Evolutionary conservation across 2,797 vertebrate species (phyloP).

Genomic region (Coendou prehensilis): DNA sequence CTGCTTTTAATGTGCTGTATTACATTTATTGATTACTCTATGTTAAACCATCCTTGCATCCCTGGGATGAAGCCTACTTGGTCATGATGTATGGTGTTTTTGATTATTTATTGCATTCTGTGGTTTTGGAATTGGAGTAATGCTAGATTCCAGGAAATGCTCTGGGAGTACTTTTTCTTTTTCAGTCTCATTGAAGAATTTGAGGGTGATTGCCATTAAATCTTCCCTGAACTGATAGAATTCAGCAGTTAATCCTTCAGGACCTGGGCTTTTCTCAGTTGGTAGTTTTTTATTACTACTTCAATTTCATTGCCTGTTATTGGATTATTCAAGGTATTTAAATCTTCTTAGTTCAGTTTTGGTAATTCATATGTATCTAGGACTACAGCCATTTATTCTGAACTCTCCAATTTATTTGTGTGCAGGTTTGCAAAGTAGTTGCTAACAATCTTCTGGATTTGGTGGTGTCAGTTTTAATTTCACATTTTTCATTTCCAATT

Average conservation of each 20-base stretch:
- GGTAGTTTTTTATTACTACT: not conserved
- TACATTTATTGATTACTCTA: not conserved
- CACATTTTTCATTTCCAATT: too few species aligned
- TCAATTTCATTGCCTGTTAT: too few species aligned
- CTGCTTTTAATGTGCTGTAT: not conserved
- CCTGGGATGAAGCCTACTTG: not conserved
- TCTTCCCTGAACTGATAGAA: not conserved
- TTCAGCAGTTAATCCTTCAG: not conserved
- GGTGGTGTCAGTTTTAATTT: too few species aligned
- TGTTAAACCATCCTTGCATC: not conserved
- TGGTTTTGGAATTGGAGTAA: not conserved
- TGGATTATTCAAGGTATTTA: too few species aligned
- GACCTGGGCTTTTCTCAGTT: not conserved
- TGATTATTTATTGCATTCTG: not conserved
- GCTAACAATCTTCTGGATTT: too few species aligned
- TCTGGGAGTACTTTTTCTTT: not conserved
- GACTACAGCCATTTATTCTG: too few species aligned
- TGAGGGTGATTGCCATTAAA: not conserved
- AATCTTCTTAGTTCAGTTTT: too few species aligned
- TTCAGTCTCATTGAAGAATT: not conserved
- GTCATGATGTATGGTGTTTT: not conserved
- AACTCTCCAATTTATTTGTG: too few species aligned
- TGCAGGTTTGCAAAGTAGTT: too few species aligned
- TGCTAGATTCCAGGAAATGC: not conserved
- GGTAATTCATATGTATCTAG: too few species aligned